phyloP scores from a whole-genome alignment of 2,797 vertebrate genomes.

The Triplophysa bombifrons region DNA sequence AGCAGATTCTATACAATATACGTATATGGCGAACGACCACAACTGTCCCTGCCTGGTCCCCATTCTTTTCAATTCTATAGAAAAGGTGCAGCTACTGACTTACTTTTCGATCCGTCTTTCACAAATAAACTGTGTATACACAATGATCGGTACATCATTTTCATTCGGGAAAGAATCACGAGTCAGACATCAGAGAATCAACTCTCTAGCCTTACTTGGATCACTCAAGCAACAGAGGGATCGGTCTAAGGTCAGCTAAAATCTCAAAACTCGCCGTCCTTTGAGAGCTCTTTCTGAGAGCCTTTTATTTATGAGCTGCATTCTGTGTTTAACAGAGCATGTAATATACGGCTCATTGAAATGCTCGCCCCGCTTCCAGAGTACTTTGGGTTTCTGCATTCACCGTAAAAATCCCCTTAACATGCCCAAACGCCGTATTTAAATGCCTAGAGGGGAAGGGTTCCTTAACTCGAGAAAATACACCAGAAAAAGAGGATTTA shows the following conservation, averaged over 20 bases:
- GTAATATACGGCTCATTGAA: conserved; percentile 53
- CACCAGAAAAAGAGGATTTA: background rate
- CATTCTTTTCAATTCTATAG: background rate
- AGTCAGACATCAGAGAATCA: background rate
- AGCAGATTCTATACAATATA: background rate
- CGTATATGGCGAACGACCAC: background rate
- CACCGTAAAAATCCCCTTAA: conserved; percentile 62
- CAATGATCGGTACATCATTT: background rate
- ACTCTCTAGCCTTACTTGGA: conserved; percentile 22
- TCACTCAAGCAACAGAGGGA: conserved; percentile 14
- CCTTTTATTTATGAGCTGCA: conserved; percentile 47
- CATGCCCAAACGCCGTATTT: conserved; percentile 61
- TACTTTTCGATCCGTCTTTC: background rate
- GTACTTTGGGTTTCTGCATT: conserved; percentile 65
- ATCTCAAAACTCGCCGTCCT: conserved; percentile 38
- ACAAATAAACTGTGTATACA: background rate
- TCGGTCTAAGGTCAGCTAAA: conserved; percentile 30
- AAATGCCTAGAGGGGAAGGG: conserved; percentile 59
- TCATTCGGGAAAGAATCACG: background rate
- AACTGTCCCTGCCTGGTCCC: background rate
- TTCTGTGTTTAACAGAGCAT: conserved; percentile 51
- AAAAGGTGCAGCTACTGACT: background rate
- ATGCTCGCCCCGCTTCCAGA: conserved; percentile 57
- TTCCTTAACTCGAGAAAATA: conserved; percentile 59
- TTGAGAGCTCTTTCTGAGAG: conserved; percentile 34